Evolutionary conservation across 2,888 invertebrate species (phyloP).

Genomic region (Caenorhabditis sp.): DNA sequence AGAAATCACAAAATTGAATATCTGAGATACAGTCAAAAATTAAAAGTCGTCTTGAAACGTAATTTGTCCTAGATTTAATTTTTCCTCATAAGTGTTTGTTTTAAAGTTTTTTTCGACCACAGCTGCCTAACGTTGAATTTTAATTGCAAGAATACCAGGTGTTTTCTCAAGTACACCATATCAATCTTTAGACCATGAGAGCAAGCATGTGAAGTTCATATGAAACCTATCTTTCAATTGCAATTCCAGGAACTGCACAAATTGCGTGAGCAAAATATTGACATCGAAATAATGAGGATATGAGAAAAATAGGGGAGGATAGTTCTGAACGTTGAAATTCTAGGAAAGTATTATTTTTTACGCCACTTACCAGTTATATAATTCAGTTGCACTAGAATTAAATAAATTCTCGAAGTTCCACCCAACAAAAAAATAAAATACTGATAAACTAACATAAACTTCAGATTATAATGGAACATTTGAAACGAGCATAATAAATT

Average conservation of each 20-base stretch:
- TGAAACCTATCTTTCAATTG: neutral
- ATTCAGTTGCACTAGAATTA: constrained; percentile 25
- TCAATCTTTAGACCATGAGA: neutral
- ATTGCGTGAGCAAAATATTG: neutral
- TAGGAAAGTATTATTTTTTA: neutral
- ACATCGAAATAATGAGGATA: neutral
- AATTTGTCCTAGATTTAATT: too few species aligned
- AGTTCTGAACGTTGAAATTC: neutral
- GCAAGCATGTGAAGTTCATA: neutral
- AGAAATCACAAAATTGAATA: too few species aligned
- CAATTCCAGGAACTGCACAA: neutral
- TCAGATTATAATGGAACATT: constrained; percentile 25
- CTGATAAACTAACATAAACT: constrained; percentile 9
- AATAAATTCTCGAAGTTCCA: constrained; percentile 20
- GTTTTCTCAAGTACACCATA: too few species aligned
- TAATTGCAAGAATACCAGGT: too few species aligned
- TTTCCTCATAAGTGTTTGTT: too few species aligned
- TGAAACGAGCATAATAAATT: constrained; percentile 13
- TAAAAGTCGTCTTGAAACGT: too few species aligned
- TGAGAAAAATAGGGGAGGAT: neutral
- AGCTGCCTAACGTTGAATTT: too few species aligned
- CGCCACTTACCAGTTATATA: neutral
- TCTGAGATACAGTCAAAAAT: too few species aligned
- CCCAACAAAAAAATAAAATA: constrained; percentile 15
- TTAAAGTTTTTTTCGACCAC: too few species aligned